Evolutionary conservation across 2,113 vertebrate species (phyloP), one percentile per base, ranked within the genome.

Genomic region (Lates calcarifer): DNA sequence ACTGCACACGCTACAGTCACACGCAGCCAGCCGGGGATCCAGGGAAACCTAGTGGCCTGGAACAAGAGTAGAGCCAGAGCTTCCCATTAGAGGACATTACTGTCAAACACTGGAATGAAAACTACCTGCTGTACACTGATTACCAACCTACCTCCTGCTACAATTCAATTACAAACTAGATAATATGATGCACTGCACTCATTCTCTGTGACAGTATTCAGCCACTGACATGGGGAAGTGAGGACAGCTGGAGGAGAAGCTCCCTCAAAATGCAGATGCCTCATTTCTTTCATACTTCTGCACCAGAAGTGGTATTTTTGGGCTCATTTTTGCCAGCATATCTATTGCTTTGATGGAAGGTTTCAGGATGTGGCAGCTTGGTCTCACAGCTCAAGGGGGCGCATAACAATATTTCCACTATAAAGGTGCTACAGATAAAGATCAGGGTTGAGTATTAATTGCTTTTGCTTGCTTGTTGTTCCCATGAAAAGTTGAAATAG

Each of bases 11-110:
- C 18, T 10, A 5, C 22, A 28, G 29, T 24, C 35, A 41, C 71
- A 72, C 65, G 41, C 35, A 57, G 28, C 49, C 17, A 85, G 28
- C 61, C 26, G n/a, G 53, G 57, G 69, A 85, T 68, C 68, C 79
- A 81, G 58, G 63, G 63, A 81, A 81, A 88, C 43, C 84, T 84
- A 86, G 88, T 89, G 81, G 86, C 74, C 80, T 84, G 90, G 89
- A 92, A 93, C 86, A 74, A 88, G 81, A 91, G 89, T 69, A 78
- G 69, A 88, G 89, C 82, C 87, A 82, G 81, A 91, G 88, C 73
- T 74, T 87, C 89, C 88, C 89, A 93, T 95, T 94, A 94, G 89
- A 92, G 87, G 91, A 93, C 92, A 93, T 94, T 91, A 94, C 89
- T 91, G 90, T 94, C 91, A 91, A 87, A 89, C 77, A 87, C 78